Conservation (phyloP, 2,113 vertebrate species). For the Lichenostomus cassidix region DNA sequence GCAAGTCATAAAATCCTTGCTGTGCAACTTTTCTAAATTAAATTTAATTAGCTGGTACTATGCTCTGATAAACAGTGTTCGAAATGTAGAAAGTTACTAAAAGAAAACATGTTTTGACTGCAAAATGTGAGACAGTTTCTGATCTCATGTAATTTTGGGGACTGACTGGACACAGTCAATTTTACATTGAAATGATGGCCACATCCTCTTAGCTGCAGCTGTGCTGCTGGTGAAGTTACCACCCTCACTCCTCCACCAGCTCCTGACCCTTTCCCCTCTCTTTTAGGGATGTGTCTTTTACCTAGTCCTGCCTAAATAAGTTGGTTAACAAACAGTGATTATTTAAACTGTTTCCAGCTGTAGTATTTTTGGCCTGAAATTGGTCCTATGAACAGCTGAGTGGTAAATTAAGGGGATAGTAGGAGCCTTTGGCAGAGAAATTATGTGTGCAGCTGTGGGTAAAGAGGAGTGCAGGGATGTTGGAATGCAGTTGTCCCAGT, state of each 20-base stretch:
- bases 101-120: constrained; percentile 50
- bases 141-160: constrained; percentile 27
- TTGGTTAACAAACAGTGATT: background rate
- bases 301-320: background rate
- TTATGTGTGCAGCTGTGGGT: background rate
- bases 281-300: background rate
- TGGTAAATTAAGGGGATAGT: background rate
- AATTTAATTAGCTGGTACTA: constrained; percentile 8
- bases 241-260: background rate
- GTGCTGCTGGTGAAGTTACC: background rate
- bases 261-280: background rate
- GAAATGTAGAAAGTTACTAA: background rate
- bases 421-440: background rate
- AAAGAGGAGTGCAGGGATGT: background rate
- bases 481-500: background rate
- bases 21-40: constrained; percentile 17
- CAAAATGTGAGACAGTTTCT: constrained; percentile 21
- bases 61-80: constrained; percentile 5
- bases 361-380: background rate
- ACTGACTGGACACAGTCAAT: background rate
- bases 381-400: background rate
- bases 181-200: background rate
- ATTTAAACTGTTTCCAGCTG: background rate
- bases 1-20: constrained; percentile 31
- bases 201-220: constrained; percentile 5